Evolutionary conservation across 1,140 invertebrate genomes (phyloP).

Genomic region (Trypoxylus dichotomus): DNA sequence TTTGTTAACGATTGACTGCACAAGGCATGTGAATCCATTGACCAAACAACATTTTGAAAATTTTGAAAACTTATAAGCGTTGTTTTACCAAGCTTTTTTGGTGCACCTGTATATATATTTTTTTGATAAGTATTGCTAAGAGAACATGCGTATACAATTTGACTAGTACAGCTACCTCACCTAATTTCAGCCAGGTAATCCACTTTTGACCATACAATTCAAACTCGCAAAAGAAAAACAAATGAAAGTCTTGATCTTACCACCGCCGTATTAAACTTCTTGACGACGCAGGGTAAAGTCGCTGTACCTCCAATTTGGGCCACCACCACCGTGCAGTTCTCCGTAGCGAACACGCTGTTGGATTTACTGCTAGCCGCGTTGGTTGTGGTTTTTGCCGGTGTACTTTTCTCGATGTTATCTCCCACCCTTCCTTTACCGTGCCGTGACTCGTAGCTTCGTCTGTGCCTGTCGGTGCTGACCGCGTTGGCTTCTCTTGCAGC

Average conservation of each 20-base stretch:
- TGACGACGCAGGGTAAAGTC: conserved; percentile 69
- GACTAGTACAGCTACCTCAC: too few relatives aligned
- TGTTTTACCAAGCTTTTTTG: too few relatives aligned
- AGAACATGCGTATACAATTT: too few relatives aligned
- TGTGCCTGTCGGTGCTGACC: not conserved
- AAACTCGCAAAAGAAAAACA: too few relatives aligned
- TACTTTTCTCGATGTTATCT: not conserved
- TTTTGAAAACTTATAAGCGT: too few relatives aligned
- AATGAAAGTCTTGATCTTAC: conserved; percentile 57
- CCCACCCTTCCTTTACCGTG: not conserved
- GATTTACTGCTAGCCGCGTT: conserved; percentile 30
- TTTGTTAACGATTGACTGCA: too few relatives aligned
- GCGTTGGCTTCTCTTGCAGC: not conserved
- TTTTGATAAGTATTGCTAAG: too few relatives aligned
- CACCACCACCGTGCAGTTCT: conserved; percentile 64
- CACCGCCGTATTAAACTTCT: conserved; percentile 69
- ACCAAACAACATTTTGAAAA: too few relatives aligned
- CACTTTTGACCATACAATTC: too few relatives aligned
- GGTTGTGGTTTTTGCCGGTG: not conserved
- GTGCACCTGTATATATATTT: too few relatives aligned
- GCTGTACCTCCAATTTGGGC: conserved; percentile 73
- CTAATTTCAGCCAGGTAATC: too few relatives aligned
- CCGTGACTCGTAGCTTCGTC: conserved; percentile 25
- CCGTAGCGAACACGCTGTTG: conserved; percentile 54
- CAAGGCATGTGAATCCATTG: too few relatives aligned